Base-by-base conservation (phyloP, 2,888 invertebrate species). In the Thumatha senex region DNA sequence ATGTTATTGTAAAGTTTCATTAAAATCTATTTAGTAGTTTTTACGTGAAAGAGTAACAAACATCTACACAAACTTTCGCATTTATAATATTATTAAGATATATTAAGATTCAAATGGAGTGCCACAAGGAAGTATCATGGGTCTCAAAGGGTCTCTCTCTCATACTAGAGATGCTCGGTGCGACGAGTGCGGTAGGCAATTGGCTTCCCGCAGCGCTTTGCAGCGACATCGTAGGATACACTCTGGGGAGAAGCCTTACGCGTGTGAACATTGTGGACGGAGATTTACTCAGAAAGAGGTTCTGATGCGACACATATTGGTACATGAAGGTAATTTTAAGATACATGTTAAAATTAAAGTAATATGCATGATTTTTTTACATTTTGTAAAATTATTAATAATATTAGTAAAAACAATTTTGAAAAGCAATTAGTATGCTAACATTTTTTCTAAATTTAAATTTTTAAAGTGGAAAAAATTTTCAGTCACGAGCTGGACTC, bases 281-380 rank as follows among this genome's bases (percentile, higher is more conserved):
- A 30, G 93, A 43, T 96, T 96, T 78, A 93, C 94, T n/a, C 96
- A 96, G 82, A 94, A 94, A 49, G 95, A 94, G 76, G 95, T 96
- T 62, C 86, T 94, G 42, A 83, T 93, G 57, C 77, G 95, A 0
- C 95, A 95, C 76, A 79, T 92, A 70, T 92, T 94, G 9, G 70
- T 82, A 54, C 85, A 86, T 41, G 46, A 56, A 30, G 80, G 84
- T 82, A 24, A 36, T 52, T 24, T 10, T 2, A 15, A 8, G 10
- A 45, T 14, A 14, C 12, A 30, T 40, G 24, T 8, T 30, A 8
- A 30, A 8, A 30, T 8, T 30, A 30, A 30, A 30, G 30, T n/a
- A n/a, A n/a, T n/a, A n/a, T n/a, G n/a, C n/a, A n/a, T n/a, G n/a
- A n/a, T n/a, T n/a, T n/a, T n/a, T n/a, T n/a, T n/a, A n/a, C n/a